A percentile compares a stretch with the other conserved stretches of the same genome.
These are phyloP conservation scores for Ciconia stormi DNA, from an alignment of 2,113 vertebrate species.

Conservation along the genomic window DNA sequence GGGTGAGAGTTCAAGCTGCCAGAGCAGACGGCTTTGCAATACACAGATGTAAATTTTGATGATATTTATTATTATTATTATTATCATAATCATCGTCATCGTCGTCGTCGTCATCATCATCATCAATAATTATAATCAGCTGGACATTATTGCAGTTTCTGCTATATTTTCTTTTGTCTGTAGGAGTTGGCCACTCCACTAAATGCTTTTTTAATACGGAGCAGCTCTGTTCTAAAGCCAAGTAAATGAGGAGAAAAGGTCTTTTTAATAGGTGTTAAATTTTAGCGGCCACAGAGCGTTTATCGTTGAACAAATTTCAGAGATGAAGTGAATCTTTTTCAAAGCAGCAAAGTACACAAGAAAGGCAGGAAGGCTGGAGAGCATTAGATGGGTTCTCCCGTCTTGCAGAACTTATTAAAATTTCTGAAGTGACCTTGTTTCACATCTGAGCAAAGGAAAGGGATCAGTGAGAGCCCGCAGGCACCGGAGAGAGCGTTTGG, in stretches of 20 bases:
- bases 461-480: background rate
- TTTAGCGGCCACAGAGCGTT: no score
- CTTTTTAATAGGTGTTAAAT: background rate
- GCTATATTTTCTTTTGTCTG: background rate
- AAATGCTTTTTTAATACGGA: background rate
- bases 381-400: background rate
- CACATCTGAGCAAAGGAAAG: background rate
- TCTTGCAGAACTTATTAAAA: background rate
- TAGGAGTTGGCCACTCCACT: background rate
- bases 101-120: no score
- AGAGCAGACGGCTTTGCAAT: background rate
- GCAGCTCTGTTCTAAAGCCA: background rate
- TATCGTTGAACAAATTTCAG: background rate
- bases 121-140: background rate
- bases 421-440: background rate
- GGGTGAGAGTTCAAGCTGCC: background rate
- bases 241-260: background rate
- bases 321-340: background rate
- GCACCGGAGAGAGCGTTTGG: background rate
- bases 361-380: background rate
- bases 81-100: no score
- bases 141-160: background rate
- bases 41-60: background rate
- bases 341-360: background rate
- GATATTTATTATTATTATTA: background rate